These are phyloP conservation scores for Campylomormyrus numenius DNA, from an alignment of 2,113 vertebrate genomes.

Conservation along the genomic window DNA sequence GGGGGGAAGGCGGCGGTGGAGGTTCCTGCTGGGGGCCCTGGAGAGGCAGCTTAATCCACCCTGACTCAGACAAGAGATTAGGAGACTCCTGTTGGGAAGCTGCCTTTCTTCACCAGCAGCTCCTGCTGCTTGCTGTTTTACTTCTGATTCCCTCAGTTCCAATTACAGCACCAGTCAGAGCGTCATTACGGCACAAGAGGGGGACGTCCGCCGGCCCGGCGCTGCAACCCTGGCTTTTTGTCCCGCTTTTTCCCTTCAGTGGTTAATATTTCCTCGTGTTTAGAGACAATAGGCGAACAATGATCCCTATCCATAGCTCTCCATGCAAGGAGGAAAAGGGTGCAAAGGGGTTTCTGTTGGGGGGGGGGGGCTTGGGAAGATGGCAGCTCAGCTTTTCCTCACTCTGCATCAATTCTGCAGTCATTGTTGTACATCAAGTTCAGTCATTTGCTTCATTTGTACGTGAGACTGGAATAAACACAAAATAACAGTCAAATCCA, in stretches of 20 bases:
- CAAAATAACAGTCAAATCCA: not conserved
- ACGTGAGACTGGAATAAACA: not conserved
- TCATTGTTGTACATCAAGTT: not conserved
- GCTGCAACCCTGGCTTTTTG: not conserved
- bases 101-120: conserved; percentile 38
- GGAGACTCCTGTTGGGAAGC: conserved; percentile 34
- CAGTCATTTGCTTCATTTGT: not conserved
- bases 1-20: conserved; percentile 13
- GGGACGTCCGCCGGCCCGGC: too few species aligned
- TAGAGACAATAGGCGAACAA: not conserved
- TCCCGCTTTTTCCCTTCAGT: not conserved
- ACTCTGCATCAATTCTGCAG: not conserved
- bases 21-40: conserved; percentile 23
- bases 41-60: conserved; percentile 43
- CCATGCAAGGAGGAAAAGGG: not conserved
- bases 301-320: not conserved
- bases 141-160: conserved; percentile 30
- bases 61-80: conserved; percentile 47
- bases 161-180: conserved; percentile 21
- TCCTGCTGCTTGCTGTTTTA: conserved; percentile 38
- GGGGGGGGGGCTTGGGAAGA: not conserved
- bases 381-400: not conserved
- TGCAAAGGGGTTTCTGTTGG: not conserved
- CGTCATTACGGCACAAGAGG: not conserved
- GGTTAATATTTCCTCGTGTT: not conserved